Base-by-base conservation (phyloP, 2,888 invertebrate genomes). In the Lacanobia wlatinum region DNA sequence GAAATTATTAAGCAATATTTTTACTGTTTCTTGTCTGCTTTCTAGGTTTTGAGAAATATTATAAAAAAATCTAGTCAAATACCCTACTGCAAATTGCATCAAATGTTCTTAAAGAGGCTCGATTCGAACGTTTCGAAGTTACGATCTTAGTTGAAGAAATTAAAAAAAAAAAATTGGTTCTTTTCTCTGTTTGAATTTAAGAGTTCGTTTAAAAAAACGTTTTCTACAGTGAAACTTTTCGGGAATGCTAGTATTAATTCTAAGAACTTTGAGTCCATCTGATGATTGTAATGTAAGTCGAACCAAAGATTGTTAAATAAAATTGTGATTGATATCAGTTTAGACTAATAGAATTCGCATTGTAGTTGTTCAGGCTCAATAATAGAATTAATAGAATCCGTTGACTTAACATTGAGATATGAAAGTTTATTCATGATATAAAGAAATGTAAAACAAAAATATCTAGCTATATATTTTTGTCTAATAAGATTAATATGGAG, bases 401-500 rank as follows among this genome's bases (percentile, higher is more conserved):
- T 85, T 73, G 70, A 76, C 66, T 80, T 82, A 74, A 74, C 64
- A 76, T 80, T 79, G 63, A 75, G 28, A 81, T 84, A 73, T 73
- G 76, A 75, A 75, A 78, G 63, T 76, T 78, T 76, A 85, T 80
- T 80, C 63, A 71, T 73, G 62, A 73, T 72, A 73, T 59, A 59
- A 79, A 79, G 64, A 75, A 70, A 60, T 77, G 60, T 76, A 74
- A 82, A 60, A 73, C 65, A 75, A 76, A 66, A 77, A 69, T 77
- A 66, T 63, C 72, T 84, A 81, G 74, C 78, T 81, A 83, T 88
- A 88, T 90, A 90, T 89, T 90, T 90, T 91, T 90, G 85, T 89
- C 87, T 88, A 88, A 69, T 86, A 85, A 84, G 72, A 73, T 84
- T 76, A 77, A 73, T 48, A 81, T 69, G 73, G 66, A 70, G 66